Base-by-base conservation (phyloP, 1,140 invertebrate genomes). In the Coptotermes formosanus region DNA sequence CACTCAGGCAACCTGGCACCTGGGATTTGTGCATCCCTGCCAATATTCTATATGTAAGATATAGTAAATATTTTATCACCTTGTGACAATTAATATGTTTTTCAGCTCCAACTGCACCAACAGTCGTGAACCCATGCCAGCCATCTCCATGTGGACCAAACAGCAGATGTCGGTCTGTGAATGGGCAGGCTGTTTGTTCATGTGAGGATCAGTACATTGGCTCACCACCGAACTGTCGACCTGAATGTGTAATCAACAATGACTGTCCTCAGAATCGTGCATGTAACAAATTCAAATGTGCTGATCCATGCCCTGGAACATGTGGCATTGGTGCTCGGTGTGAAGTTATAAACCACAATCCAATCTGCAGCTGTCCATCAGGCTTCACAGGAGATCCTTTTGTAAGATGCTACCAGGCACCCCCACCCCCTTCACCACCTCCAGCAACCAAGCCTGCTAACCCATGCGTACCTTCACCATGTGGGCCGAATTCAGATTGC, bases 281-380 rank as follows among this genome's bases (percentile, higher is more conserved):
- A 84, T 95, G 94, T 86, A 90, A 93, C 83, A 91, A 92, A 23
- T 92, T 92, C 83, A 93, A 93, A 87, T 95, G 94, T 87, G 91
- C 91, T 30, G 92, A 94, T 90, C 93, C 93, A 43, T 95, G 94
- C 88, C 90, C 91, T 38, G 92, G 92, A 32, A 92, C 92, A 14
- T 94, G 93, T 88, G 93, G 93, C 14, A 85, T 92, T 8, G 90
- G 90, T 64, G 92, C 92, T 16, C 90, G 92, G 44, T 94, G 94
- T 89, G 90, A 88, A 59, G 91, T 92, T 64, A 90, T 92, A 32
- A 91, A 91, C 86, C 92, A 93, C 87, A 91, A 90, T 81, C 90
- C 92, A 12, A 90, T 91, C 19, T 93, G 92, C 86, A 88, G 88
- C 38, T 93, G 92, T 88, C 89, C 90, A 38, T 83, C 90, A 48